These are phyloP conservation scores for Acleris holmiana DNA, from an alignment of 2,888 invertebrate genomes.

Conservation along the genomic window DNA sequence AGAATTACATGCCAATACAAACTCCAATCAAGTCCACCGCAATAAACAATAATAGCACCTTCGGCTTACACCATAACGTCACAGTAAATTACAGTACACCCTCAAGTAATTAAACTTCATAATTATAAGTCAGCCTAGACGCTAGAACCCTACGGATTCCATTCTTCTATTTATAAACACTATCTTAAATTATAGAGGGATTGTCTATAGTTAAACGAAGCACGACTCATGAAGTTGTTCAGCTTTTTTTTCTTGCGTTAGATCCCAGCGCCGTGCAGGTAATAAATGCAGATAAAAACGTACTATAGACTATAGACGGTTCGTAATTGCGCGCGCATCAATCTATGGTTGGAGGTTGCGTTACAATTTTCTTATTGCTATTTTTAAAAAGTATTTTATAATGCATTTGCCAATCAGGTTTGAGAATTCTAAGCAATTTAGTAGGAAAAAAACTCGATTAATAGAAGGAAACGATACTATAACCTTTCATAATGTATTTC, in stretches of 20 bases:
- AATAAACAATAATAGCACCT: conserved; percentile 22
- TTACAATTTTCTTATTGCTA: conserved; percentile 21
- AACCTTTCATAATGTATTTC: background rate
- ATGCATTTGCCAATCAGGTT: background rate
- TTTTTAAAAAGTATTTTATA: conserved; percentile 1
- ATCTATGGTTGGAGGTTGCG: conserved; percentile 40
- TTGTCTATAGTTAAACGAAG: conserved; percentile 52
- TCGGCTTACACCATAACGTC: conserved; percentile 5
- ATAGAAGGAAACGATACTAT: no score
- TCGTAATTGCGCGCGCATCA: conserved; percentile 47
- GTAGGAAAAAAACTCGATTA: no score
- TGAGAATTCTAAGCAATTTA: no score
- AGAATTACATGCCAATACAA: background rate
- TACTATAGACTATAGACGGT: conserved; percentile 39
- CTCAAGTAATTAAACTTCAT: conserved; percentile 31
- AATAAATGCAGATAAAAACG: conserved; percentile 54
- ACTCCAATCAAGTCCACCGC: conserved; percentile 17
- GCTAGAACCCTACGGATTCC: conserved; percentile 42
- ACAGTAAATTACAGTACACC: conserved; percentile 31
- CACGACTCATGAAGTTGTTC: conserved; percentile 61
- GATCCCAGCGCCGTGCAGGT: conserved; percentile 46
- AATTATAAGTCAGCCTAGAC: conserved; percentile 35
- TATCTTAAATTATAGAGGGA: conserved; percentile 56
- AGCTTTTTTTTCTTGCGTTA: conserved; percentile 52
- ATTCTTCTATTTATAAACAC: conserved; percentile 51